phyloP scores from a whole-genome alignment of 2,888 invertebrate genomes.

The Heliconius aoede region DNA sequence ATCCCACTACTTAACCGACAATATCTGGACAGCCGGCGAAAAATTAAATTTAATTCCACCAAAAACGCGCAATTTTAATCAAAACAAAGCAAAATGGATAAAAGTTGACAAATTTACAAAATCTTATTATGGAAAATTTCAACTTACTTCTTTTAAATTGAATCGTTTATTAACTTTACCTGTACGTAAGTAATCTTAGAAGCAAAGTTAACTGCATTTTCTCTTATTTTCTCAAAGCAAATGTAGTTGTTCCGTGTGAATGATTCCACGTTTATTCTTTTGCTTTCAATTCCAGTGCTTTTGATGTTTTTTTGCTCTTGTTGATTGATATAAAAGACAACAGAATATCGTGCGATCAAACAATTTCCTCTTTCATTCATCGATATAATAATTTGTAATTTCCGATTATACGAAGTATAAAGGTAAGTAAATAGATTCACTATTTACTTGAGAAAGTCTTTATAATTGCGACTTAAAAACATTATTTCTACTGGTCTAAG shows the following conservation, averaged over 20 bases:
- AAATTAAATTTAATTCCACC: background rate
- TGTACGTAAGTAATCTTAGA: background rate
- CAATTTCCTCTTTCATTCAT: constrained; percentile 22
- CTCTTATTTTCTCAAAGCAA: constrained; percentile 11
- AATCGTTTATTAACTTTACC: background rate
- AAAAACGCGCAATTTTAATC: background rate
- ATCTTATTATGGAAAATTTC: background rate
- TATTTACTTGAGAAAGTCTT: background rate
- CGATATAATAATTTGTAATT: constrained; percentile 23
- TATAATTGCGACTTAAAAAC: background rate
- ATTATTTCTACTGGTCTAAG: background rate
- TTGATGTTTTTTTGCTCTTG: constrained; percentile 18
- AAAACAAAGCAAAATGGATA: background rate
- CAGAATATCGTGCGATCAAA: constrained; percentile 16
- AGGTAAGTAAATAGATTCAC: background rate
- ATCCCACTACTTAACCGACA: background rate
- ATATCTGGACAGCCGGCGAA: background rate
- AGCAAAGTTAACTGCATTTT: background rate
- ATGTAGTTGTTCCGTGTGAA: constrained; percentile 20
- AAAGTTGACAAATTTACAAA: background rate
- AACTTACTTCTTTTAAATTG: background rate
- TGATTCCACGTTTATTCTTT: constrained; percentile 17
- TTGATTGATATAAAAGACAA: constrained; percentile 9
- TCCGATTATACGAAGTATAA: background rate
- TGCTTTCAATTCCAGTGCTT: constrained; percentile 14